These are phyloP conservation scores for Montipora cactus DNA, from an alignment of 64 coral and sea anemone species.

Conservation along the genomic window DNA sequence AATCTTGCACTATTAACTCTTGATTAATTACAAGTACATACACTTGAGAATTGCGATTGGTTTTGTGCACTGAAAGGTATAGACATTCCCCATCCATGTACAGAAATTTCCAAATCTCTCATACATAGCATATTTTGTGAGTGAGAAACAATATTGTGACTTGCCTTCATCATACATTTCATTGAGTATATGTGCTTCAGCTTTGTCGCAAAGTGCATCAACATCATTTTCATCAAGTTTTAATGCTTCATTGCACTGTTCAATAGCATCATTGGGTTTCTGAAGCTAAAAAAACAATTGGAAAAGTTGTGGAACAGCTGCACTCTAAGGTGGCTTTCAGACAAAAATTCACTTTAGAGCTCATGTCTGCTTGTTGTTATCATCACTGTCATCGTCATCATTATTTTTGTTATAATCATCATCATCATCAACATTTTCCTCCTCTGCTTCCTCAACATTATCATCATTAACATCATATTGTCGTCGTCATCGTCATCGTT, in stretches of 20 bases:
- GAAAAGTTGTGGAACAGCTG: not conserved
- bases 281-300: slow-evolving; percentile 47
- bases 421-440: not conserved
- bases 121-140: not conserved
- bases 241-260: slow-evolving; percentile 86
- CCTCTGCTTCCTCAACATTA: not conserved
- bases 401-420: not conserved
- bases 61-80: too few species aligned
- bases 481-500: not conserved
- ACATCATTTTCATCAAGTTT: slow-evolving; percentile 92
- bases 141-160: not conserved
- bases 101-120: too few species aligned
- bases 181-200: slow-evolving; percentile 91
- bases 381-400: not conserved
- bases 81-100: too few species aligned
- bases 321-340: too few species aligned
- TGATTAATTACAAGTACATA: too few species aligned
- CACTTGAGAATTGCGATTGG: too few species aligned
- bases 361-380: too few species aligned
- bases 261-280: slow-evolving; percentile 77
- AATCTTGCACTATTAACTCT: not conserved
- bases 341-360: too few species aligned
- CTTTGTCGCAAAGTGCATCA: slow-evolving; percentile 95
- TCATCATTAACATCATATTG: not conserved
- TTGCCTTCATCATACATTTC: slow-evolving; percentile 93